Base-by-base conservation (phyloP, 2,888 invertebrate genomes). In the Polietes domitor region DNA sequence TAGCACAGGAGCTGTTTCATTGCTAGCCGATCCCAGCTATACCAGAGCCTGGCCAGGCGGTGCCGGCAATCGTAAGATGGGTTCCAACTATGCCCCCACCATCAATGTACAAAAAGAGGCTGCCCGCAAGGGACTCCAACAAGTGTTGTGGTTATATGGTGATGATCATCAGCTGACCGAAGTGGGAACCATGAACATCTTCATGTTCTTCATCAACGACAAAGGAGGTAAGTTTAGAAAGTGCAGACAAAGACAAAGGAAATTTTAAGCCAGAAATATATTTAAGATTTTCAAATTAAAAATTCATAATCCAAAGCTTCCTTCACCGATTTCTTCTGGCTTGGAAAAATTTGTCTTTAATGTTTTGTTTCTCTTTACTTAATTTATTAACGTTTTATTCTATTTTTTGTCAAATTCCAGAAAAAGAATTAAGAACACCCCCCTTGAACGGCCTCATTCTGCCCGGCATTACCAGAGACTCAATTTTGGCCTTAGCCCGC, bases 151-250 rank as follows among this genome's bases (percentile, higher is more conserved):
- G 99, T 93, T 99, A 53, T 98, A 96, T 90, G 99, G 99, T 2
- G 96, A 97, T 0, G 96, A 99, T 89, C 96, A 98, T 90, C 95
- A 98, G 91, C 91, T 99, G 28, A 99, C 99, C 0, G 99, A 99
- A 94, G 98, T 97, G 63, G 99, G 99, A 74, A 97, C 99, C 15
- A 99, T 99, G 99, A 99, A 99, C 91, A 95, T 99, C 76, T 99
- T 99, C 91, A 94, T 98, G 91, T 95, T 96, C 89, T 96, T 95
- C 92, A 94, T 96, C 86, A 97, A 99, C 90, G 96, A 97, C 76
- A 93, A 96, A 90, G 99, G 98, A 94, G 97, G 98, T 98, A 92
- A 92, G n/a, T n/a, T n/a, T n/a, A n/a, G 92, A 88, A n/a, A n/a
- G n/a, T n/a, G n/a, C n/a, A n/a, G n/a, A n/a, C n/a, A n/a, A n/a